Evolutionary conservation across 2,888 invertebrate species (phyloP).

Genomic region (Drosophila affinis): DNA sequence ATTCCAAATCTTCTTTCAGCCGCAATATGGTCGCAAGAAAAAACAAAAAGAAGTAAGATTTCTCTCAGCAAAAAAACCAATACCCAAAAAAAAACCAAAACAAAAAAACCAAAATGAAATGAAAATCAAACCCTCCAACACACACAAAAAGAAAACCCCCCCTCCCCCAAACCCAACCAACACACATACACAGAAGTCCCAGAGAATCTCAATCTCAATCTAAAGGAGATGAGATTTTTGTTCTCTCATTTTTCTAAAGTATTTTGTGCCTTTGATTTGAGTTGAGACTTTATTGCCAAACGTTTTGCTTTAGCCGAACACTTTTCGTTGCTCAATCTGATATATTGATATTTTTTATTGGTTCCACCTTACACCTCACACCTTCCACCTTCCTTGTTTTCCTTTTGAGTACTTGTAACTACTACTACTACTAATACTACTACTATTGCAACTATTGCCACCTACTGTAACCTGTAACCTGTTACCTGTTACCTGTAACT

Average conservation of each 20-base stretch:
- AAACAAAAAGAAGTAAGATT: conserved; percentile 99
- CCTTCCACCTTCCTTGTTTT: conserved; percentile 1
- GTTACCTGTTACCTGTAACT: no score
- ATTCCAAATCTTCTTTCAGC: conserved; percentile 84
- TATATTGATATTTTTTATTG: conserved; percentile 14
- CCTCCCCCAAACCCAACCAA: not conserved
- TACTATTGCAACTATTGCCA: no score
- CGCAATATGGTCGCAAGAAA: conserved; percentile 96
- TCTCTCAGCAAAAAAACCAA: conserved; percentile 73
- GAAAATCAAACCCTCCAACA: conserved; percentile 30
- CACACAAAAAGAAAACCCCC: conserved; percentile 31
- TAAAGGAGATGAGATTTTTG: conserved; percentile 33
- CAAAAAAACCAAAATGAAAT: conserved; percentile 22
- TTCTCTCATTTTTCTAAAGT: conserved; percentile 12
- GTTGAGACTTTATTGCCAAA: conserved; percentile 57
- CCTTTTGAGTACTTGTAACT: not conserved
- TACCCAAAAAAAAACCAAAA: conserved; percentile 9
- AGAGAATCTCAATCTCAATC: conserved; percentile 37
- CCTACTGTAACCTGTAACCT: no score
- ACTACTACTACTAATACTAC: not conserved
- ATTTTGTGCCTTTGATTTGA: conserved; percentile 41
- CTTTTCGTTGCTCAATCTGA: conserved; percentile 31
- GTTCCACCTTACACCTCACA: conserved; percentile 18
- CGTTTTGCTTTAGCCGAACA: conserved; percentile 35
- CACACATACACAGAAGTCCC: conserved; percentile 7